Conservation (phyloP, 2,113 vertebrate genomes). For the Tichodroma muraria region DNA sequence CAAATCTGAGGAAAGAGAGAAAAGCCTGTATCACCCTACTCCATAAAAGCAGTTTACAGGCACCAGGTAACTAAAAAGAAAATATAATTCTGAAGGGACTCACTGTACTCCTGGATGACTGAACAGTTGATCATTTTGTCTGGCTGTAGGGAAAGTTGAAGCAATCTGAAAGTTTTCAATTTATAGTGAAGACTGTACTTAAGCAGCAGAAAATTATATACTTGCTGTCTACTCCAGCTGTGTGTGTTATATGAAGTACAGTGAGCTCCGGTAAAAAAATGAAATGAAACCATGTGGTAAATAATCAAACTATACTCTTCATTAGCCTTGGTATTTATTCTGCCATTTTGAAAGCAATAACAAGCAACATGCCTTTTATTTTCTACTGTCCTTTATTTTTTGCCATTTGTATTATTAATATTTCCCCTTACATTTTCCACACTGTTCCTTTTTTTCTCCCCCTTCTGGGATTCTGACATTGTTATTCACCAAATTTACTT, state of each 20-base stretch:
- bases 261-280: neutral
- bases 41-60: neutral
- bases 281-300: neutral
- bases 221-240: neutral
- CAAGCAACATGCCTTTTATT: neutral
- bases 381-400: neutral
- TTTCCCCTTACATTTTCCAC: neutral
- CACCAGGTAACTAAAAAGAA: neutral
- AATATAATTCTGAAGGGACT: neutral
- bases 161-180: conserved; percentile 33
- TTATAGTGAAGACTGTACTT: neutral
- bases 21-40: neutral
- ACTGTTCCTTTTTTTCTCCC: neutral
- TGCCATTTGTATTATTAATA: neutral
- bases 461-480: neutral
- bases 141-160: neutral
- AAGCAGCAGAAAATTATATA: conserved; percentile 21
- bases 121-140: neutral
- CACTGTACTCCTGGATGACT: neutral
- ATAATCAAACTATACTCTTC: conserved; percentile 5
- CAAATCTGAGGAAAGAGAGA: neutral
- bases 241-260: neutral
- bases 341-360: neutral
- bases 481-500: neutral
- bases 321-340: neutral